A percentile compares a stretch with the other conserved stretches of the same genome.
Evolutionary conservation across 2,888 invertebrate species (phyloP).

Genomic region (Venustoraphidia nigricollis): DNA sequence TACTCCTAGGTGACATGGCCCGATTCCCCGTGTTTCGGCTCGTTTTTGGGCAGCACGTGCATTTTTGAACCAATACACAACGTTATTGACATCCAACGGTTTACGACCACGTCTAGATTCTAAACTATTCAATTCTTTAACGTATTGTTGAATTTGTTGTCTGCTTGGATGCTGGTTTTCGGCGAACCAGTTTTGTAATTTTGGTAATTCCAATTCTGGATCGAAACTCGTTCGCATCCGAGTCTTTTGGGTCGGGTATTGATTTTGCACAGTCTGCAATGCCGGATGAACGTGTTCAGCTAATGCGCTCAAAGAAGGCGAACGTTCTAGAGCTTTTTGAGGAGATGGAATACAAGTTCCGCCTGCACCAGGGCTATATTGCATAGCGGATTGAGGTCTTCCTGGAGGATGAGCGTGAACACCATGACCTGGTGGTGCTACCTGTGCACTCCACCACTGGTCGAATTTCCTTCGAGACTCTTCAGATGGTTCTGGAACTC

Average conservation of each 20-base stretch:
- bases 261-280: slow-evolving; percentile 58
- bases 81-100: slow-evolving; percentile 88
- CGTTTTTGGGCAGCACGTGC: slow-evolving; percentile 91
- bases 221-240: slow-evolving; percentile 95
- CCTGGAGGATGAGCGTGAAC: slow-evolving; percentile 27
- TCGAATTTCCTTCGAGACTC: slow-evolving; percentile 81
- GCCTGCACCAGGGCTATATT: slow-evolving; percentile 25
- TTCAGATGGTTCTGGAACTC: slow-evolving; percentile 62
- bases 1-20: slow-evolving; percentile 38
- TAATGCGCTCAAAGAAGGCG: slow-evolving; percentile 30
- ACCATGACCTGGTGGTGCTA: slow-evolving; percentile 42
- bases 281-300: slow-evolving; percentile 54
- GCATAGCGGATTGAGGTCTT: slow-evolving; percentile 26
- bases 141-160: slow-evolving; percentile 92
- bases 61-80: slow-evolving; percentile 96
- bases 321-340: slow-evolving; percentile 28
- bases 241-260: slow-evolving; percentile 72
- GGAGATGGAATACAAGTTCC: slow-evolving; percentile 16
- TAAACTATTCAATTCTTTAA: slow-evolving; percentile 80
- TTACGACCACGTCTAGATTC: slow-evolving; percentile 87
- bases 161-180: slow-evolving; percentile 95
- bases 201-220: slow-evolving; percentile 90
- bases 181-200: slow-evolving; percentile 91
- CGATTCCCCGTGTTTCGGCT: slow-evolving; percentile 58
- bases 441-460: slow-evolving; percentile 74